Evolutionary conservation across 1,140 invertebrate species (phyloP).

Genomic region (Eurosta solidaginis): DNA sequence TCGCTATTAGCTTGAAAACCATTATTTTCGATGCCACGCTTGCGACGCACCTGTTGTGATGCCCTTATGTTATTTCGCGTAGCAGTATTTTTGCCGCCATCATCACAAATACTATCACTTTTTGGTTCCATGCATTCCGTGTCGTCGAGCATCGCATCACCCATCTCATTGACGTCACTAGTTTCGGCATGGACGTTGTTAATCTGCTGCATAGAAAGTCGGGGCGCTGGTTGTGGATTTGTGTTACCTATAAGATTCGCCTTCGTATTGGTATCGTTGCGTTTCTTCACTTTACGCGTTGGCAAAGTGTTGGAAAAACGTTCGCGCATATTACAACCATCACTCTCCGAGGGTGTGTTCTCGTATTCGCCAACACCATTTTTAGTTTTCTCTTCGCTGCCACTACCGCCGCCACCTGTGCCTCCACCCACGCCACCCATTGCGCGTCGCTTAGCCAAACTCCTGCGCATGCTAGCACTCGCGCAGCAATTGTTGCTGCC

Average conservation of each 20-base stretch:
- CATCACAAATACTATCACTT: background rate
- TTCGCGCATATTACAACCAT: conserved; percentile 56
- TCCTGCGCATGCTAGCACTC: conserved; percentile 25
- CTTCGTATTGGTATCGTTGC: conserved; percentile 61
- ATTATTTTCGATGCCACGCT: conserved; percentile 51
- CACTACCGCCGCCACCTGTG: conserved; percentile 9
- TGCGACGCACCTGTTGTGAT: background rate
- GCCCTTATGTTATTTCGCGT: background rate
- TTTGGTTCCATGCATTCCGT: conserved; percentile 21
- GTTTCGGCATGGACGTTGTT: background rate
- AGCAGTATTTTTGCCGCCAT: background rate
- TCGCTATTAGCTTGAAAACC: conserved; percentile 48
- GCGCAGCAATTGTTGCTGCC: conserved; percentile 14
- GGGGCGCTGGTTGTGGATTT: conserved; percentile 37
- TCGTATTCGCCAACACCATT: conserved; percentile 27
- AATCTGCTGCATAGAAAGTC: conserved; percentile 61
- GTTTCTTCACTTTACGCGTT: conserved; percentile 63
- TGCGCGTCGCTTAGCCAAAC: conserved; percentile 38
- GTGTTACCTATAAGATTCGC: conserved; percentile 53
- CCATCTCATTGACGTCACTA: background rate
- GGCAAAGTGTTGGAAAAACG: conserved; percentile 62
- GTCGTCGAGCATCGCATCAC: background rate
- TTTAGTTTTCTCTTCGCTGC: conserved; percentile 23
- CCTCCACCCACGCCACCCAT: conserved; percentile 30
- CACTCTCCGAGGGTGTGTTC: conserved; percentile 55